Evolutionary conservation across 2,113 vertebrate species (phyloP).

Genomic region (Pomatorhinus ruficollis): DNA sequence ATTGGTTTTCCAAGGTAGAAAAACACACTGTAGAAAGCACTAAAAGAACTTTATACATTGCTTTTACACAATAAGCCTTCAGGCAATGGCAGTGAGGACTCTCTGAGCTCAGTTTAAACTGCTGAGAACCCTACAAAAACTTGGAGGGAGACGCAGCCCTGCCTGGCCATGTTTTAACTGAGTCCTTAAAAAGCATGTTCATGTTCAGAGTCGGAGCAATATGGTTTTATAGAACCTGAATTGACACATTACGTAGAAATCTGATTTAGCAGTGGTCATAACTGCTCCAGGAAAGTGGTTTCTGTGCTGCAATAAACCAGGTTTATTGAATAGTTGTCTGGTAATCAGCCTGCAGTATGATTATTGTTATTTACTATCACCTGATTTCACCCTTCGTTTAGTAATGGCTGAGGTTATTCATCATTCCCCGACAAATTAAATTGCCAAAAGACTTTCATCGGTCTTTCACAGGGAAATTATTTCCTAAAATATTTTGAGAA

Average conservation of each 20-base stretch:
- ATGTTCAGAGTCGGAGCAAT: not conserved
- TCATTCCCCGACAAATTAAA: not conserved
- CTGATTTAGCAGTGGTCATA: constrained; percentile 4
- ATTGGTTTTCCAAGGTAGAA: not conserved
- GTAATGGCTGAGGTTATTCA: not conserved
- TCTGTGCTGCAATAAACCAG: constrained; percentile 46
- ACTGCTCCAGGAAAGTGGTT: constrained; percentile 31
- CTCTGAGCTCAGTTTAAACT: not conserved
- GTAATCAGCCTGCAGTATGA: constrained; percentile 33
- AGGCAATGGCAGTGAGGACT: not conserved
- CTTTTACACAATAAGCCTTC: not conserved
- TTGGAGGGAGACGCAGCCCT: not conserved
- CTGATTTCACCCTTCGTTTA: constrained; percentile 27
- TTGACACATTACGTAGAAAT: constrained; percentile 26
- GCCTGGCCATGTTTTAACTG: not conserved
- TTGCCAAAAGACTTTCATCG: constrained; percentile 6
- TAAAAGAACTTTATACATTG: not conserved
- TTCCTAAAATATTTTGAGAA: constrained; percentile 1
- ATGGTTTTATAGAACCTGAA: constrained; percentile 25
- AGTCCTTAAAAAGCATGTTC: not conserved
- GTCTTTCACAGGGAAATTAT: not conserved
- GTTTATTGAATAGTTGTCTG: constrained; percentile 53
- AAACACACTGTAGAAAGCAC: not conserved
- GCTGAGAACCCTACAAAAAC: not conserved
- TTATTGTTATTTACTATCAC: constrained; percentile 55